Percentiles rank a stretch among this genome's conserved stretches.
These are phyloP conservation scores for Atherinosoma microstoma DNA, from an alignment of 2,797 vertebrate species.

Conservation along the genomic window DNA sequence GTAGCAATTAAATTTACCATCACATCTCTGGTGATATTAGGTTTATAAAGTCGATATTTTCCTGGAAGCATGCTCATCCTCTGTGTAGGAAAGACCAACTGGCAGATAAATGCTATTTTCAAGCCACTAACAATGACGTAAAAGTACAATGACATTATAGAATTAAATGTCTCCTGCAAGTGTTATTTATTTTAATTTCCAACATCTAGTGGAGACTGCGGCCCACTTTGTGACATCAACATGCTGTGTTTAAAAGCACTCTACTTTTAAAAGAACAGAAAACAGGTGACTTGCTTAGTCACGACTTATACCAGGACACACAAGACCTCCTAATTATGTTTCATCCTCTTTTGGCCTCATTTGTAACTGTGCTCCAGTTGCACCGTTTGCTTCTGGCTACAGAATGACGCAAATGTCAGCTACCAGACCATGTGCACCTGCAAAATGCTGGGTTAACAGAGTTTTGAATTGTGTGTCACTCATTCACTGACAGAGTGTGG, in stretches of 20 bases:
- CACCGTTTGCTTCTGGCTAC: constrained; percentile 26
- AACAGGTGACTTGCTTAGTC: constrained; percentile 40
- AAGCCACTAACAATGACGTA: constrained; percentile 6
- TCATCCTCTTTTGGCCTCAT: constrained; percentile 56
- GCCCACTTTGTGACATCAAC: constrained; percentile 18
- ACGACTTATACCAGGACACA: constrained; percentile 19
- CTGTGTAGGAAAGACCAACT: background rate
- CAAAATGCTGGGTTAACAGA: constrained; percentile 19
- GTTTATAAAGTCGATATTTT: constrained; percentile 2
- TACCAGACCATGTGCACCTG: constrained; percentile 43
- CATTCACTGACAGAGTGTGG: constrained; percentile 36
- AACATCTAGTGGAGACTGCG: background rate
- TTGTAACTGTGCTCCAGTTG: constrained; percentile 29
- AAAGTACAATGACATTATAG: background rate
- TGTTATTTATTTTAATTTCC: background rate
- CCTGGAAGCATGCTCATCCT: background rate
- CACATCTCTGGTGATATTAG: background rate
- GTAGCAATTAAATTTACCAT: background rate
- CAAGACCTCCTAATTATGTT: constrained; percentile 47
- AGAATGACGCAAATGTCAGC: constrained; percentile 49
- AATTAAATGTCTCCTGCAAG: constrained; percentile 11
- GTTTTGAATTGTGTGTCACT: constrained; percentile 25
- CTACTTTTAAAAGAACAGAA: constrained; percentile 34
- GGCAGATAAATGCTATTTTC: background rate
- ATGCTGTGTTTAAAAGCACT: constrained; percentile 16